Evolutionary conservation across 1,140 invertebrate species (phyloP).

Genomic region (Aleiodes sp.): DNA sequence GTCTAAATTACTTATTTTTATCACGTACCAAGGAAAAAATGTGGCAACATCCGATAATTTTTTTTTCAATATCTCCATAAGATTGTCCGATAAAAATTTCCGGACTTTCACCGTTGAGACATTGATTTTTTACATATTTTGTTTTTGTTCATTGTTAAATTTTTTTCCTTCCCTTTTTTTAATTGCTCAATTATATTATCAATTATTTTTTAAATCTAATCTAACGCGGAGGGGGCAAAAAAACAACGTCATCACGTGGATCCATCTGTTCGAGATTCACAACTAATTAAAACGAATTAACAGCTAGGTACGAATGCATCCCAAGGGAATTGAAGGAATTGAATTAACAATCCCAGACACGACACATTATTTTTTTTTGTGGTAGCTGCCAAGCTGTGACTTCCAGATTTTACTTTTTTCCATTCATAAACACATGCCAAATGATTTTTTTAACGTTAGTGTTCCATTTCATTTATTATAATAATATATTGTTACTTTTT

Average conservation of each 20-base stretch:
- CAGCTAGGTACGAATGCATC: constrained; percentile 23
- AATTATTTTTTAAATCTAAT: constrained; percentile 7
- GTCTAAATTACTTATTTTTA: constrained; percentile 38
- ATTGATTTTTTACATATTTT: no score
- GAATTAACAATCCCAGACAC: constrained; percentile 25
- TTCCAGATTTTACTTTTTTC: constrained; percentile 24
- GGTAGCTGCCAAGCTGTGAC: constrained; percentile 7
- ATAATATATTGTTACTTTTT: constrained; percentile 25
- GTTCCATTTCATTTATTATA: constrained; percentile 26
- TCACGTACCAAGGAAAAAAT: constrained; percentile 54
- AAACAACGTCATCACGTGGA: constrained; percentile 29
- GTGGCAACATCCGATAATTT: constrained; percentile 54
- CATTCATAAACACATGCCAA: constrained; percentile 1
- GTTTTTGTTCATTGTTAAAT: constrained; percentile 15
- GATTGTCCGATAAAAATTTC: constrained; percentile 49
- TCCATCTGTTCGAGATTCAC: constrained; percentile 8
- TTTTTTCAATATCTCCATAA: not conserved
- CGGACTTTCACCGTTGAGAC: no score
- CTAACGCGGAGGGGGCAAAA: not conserved
- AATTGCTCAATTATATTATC: not conserved
- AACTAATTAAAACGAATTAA: constrained; percentile 28
- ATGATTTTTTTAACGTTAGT: not conserved
- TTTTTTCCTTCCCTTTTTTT: constrained; percentile 13
- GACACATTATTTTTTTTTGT: constrained; percentile 3
- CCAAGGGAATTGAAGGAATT: not conserved